Evolutionary conservation across 2,888 invertebrate genomes (phyloP).

Genomic region (Mesorhabditis sp.): DNA sequence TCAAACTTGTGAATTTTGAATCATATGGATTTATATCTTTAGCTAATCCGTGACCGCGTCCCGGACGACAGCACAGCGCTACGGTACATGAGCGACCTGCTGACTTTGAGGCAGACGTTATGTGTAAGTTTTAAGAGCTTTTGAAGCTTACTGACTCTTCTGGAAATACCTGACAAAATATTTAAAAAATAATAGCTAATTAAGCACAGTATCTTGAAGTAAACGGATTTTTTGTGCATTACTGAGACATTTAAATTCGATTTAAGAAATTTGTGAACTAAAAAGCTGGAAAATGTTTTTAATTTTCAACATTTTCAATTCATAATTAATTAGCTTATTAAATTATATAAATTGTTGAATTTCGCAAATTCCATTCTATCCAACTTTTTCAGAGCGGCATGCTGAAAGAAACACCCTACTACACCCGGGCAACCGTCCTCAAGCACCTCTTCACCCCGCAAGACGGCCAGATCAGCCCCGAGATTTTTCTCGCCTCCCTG

Average conservation of each 20-base stretch:
- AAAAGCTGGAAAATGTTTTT: too few species aligned
- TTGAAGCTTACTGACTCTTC: too few species aligned
- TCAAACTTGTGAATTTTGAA: neutral
- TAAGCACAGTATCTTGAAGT: too few species aligned
- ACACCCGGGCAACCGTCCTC: neutral
- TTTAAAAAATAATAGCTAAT: too few species aligned
- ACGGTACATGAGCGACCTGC: neutral
- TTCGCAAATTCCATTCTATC: too few species aligned
- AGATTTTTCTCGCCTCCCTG: neutral
- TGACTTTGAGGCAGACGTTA: neutral
- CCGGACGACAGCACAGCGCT: neutral
- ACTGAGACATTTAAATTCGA: too few species aligned
- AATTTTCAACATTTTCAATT: too few species aligned
- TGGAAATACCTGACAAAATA: too few species aligned
- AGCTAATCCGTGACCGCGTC: neutral
- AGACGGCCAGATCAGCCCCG: neutral
- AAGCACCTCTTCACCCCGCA: neutral
- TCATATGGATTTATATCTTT: neutral
- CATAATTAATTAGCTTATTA: too few species aligned
- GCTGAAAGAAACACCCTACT: conserved; percentile 2
- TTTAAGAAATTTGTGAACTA: too few species aligned
- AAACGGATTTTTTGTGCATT: too few species aligned
- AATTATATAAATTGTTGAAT: too few species aligned
- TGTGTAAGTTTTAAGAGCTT: neutral
- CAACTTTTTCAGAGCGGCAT: neutral